A percentile compares a stretch with the other conserved stretches of the same genome.
These are phyloP conservation scores for Nipponacmea schrenckii DNA, from an alignment of 2,888 invertebrate genomes.

Conservation along the genomic window DNA sequence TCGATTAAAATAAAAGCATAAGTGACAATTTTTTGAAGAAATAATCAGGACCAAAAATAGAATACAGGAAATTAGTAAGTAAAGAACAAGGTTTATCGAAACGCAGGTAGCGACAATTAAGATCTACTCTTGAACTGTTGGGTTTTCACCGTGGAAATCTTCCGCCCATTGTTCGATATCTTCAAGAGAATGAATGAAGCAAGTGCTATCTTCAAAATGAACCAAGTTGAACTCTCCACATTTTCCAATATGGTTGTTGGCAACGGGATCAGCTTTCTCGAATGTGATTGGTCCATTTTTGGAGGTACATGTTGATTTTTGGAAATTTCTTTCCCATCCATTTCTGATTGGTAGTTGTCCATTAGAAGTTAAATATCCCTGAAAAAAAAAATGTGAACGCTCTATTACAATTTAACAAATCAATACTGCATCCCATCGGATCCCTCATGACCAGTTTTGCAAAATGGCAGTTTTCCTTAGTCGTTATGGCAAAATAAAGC, in stretches of 20 bases:
- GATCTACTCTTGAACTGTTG: not conserved
- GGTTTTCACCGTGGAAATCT: not conserved
- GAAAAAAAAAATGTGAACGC: not conserved
- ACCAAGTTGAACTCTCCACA: constrained; percentile 1
- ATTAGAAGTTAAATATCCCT: not conserved
- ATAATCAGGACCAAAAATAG: too few species aligned
- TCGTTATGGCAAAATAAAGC: too few species aligned
- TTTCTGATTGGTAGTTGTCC: not conserved
- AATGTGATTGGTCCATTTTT: not conserved
- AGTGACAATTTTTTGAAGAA: too few species aligned
- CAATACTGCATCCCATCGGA: too few species aligned
- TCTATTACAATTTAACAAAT: too few species aligned
- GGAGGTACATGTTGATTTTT: not conserved
- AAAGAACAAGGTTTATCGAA: too few species aligned
- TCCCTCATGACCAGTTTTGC: too few species aligned
- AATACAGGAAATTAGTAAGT: too few species aligned
- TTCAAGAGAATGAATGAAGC: not conserved
- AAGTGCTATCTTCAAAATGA: not conserved
- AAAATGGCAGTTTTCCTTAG: too few species aligned
- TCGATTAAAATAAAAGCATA: too few species aligned
- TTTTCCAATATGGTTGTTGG: not conserved
- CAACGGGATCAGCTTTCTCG: not conserved
- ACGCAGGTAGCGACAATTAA: too few species aligned
- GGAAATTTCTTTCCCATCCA: not conserved
- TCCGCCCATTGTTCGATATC: not conserved